A percentile compares a stretch with the other conserved stretches of the same genome.
These are phyloP conservation scores for Melanotaenia pygmaea DNA, from an alignment of 2,797 vertebrate species.

Conservation along the genomic window DNA sequence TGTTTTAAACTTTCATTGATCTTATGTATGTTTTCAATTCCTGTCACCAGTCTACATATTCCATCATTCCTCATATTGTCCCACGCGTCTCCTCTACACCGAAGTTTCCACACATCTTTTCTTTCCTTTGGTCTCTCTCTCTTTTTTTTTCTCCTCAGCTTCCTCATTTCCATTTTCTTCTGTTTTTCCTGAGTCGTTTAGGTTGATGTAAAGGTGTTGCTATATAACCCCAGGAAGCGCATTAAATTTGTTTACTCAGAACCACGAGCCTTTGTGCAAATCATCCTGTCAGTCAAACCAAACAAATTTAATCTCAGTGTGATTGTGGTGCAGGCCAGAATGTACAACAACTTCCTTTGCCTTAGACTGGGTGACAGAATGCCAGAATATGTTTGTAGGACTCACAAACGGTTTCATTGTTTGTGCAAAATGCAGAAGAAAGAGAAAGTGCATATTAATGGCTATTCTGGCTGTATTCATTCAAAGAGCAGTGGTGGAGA, in stretches of 20 bases:
- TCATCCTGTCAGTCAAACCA: conserved; percentile 35
- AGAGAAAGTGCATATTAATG: conserved; percentile 3
- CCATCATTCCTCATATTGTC: conserved; percentile 30
- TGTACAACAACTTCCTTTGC: background rate
- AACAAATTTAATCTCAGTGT: background rate
- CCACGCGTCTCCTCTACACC: conserved; percentile 2
- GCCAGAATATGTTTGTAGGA: too few relatives aligned
- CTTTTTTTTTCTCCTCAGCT: background rate
- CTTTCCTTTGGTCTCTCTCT: background rate
- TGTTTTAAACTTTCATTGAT: conserved; percentile 22
- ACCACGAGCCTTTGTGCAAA: conserved; percentile 32
- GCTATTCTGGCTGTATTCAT: conserved; percentile 11
- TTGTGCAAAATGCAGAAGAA: conserved; percentile 24
- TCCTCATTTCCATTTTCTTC: conserved; percentile 6
- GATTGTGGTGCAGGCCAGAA: conserved; percentile 1
- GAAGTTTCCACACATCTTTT: background rate
- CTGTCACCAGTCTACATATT: conserved; percentile 31
- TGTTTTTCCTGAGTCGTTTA: background rate
- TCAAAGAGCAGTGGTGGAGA: background rate
- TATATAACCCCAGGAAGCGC: conserved; percentile 32
- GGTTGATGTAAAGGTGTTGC: background rate
- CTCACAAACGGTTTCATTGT: background rate
- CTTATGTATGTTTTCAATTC: conserved; percentile 11
- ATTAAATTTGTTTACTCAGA: conserved; percentile 20
- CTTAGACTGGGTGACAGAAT: background rate